A percentile compares a stretch with the other conserved stretches of the same genome.
These are phyloP conservation scores for Brachypodius melanocephalos DNA, from an alignment of 2,113 vertebrate genomes.

Conservation along the genomic window DNA sequence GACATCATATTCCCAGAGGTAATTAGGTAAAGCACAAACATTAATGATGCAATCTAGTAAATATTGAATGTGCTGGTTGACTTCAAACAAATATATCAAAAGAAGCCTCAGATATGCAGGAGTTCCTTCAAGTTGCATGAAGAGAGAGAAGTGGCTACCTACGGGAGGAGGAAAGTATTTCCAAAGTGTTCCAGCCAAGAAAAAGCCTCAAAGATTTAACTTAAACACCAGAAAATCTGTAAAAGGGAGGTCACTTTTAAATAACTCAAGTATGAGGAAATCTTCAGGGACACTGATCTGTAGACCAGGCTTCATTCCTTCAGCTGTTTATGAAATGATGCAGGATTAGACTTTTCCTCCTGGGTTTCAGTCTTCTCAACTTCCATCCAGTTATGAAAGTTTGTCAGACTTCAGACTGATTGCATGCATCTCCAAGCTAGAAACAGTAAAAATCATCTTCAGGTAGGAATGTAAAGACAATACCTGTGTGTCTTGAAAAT, in stretches of 20 bases:
- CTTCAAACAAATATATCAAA: background rate
- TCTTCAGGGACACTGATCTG: slow-evolving; percentile 6
- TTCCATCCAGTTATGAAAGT: background rate
- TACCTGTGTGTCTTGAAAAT: background rate
- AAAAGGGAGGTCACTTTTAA: slow-evolving; percentile 46
- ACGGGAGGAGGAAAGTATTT: background rate
- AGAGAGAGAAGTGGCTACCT: background rate
- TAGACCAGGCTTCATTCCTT: background rate
- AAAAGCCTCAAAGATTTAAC: background rate
- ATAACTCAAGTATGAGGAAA: slow-evolving; percentile 25
- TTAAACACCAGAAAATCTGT: background rate
- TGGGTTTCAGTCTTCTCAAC: background rate
- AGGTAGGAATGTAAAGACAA: background rate
- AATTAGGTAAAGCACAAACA: background rate
- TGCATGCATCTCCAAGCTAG: background rate
- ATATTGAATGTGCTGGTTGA: background rate
- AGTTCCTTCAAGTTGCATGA: background rate
- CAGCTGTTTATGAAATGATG: background rate
- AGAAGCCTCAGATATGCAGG: background rate
- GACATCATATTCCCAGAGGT: background rate
- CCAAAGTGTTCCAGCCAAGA: background rate
- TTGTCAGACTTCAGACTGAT: background rate
- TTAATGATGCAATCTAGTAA: background rate
- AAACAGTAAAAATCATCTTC: background rate
- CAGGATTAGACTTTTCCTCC: background rate